These are phyloP conservation scores for Battus philenor DNA, from an alignment of 1,140 invertebrate species.

Conservation along the genomic window DNA sequence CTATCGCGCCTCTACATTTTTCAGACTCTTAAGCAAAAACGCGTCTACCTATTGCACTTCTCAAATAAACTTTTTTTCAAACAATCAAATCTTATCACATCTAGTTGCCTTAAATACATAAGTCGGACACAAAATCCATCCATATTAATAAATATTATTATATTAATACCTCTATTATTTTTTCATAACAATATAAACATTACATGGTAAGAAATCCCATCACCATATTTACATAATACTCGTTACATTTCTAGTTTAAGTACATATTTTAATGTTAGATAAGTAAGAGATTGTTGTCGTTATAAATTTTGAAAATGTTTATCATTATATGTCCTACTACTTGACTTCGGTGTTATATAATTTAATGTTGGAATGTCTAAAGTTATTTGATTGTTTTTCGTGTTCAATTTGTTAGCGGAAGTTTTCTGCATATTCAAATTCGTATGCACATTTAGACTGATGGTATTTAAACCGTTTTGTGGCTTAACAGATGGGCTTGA, in stretches of 20 bases:
- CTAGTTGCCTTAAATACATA: too few relatives aligned
- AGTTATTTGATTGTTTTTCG: constrained; percentile 42
- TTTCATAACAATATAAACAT: too few relatives aligned
- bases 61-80: too few relatives aligned
- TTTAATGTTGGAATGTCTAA: constrained; percentile 60
- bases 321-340: constrained; percentile 43
- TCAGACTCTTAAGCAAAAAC: too few relatives aligned
- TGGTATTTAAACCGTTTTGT: constrained; percentile 61
- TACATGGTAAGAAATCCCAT: constrained; percentile 33
- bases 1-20: too few relatives aligned
- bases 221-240: constrained; percentile 57
- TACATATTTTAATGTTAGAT: constrained; percentile 31
- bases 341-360: constrained; percentile 62
- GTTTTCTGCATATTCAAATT: constrained; percentile 54
- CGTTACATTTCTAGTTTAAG: constrained; percentile 37
- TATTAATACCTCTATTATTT: too few relatives aligned
- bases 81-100: too few relatives aligned
- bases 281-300: constrained; percentile 35
- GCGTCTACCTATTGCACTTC: too few relatives aligned
- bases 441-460: constrained; percentile 63
- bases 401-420: constrained; percentile 33
- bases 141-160: too few relatives aligned
- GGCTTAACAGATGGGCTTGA: constrained; percentile 72
- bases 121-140: too few relatives aligned
- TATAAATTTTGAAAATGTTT: constrained; percentile 73